Evolutionary conservation across 1,140 invertebrate species (phyloP).

Genomic region (Dendroctonus valens): DNA sequence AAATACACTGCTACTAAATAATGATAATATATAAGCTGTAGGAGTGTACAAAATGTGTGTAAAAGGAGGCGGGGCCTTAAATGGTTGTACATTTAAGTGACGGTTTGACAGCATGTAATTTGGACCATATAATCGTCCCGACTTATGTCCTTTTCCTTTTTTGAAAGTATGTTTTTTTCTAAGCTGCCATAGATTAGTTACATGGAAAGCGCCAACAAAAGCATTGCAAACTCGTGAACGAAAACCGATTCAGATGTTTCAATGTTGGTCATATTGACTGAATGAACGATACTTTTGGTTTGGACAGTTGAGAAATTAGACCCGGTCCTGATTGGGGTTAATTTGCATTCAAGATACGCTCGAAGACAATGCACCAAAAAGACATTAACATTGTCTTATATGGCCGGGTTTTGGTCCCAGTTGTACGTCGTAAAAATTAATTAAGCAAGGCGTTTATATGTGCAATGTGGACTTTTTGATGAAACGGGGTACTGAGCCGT

Average conservation of each 20-base stretch:
- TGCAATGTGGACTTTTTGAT: slow-evolving; percentile 1
- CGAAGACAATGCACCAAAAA: slow-evolving; percentile 3
- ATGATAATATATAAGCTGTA: no score
- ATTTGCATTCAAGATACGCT: background rate
- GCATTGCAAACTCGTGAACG: no score
- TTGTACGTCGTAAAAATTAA: background rate
- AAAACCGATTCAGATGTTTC: no score
- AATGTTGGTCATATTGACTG: no score
- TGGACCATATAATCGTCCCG: slow-evolving; percentile 9
- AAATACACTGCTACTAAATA: no score
- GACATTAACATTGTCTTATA: slow-evolving; percentile 1
- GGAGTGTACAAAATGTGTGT: no score
- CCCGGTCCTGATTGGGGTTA: background rate
- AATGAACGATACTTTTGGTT: no score
- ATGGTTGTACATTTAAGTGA: slow-evolving; percentile 7
- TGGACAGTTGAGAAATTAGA: no score
- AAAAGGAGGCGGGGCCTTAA: slow-evolving; percentile 5
- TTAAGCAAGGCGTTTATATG: background rate
- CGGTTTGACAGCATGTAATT: slow-evolving; percentile 8
- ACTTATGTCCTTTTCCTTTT: slow-evolving; percentile 6
- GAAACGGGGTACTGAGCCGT: no score
- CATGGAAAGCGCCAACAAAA: no score
- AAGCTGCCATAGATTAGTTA: no score
- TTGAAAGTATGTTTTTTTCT: slow-evolving; percentile 4
- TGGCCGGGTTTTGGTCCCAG: background rate